Conservation (phyloP, 1,140 invertebrate species). For the Pseudomyrmex flavicornis region DNA sequence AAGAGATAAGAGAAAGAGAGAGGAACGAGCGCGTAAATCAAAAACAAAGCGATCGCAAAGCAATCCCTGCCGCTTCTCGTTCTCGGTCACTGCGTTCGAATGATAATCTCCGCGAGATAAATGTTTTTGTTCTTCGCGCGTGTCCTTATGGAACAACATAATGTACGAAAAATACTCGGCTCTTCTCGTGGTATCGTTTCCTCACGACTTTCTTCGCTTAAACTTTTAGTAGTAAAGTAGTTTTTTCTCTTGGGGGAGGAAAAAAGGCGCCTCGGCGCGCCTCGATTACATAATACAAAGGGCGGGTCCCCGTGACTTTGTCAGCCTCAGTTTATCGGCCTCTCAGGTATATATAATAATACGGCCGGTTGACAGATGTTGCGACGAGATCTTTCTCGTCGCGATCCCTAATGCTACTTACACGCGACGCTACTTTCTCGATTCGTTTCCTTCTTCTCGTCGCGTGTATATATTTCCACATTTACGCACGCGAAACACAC, state of each 20-base stretch:
- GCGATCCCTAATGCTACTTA: neutral
- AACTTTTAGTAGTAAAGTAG: too few relatives aligned
- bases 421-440: conserved; percentile 34
- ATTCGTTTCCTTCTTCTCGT: conserved; percentile 8
- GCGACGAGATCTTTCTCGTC: conserved; percentile 35
- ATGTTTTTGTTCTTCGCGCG: neutral
- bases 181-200: neutral
- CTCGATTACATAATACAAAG: conserved; percentile 71
- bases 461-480: neutral
- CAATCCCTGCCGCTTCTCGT: conserved; percentile 40
- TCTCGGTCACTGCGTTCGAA: conserved; percentile 61
- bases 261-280: conserved; percentile 52
- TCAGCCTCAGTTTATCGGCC: conserved; percentile 72
- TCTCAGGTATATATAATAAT: conserved; percentile 57
- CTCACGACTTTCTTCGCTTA: conserved; percentile 24
- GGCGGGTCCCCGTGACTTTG: conserved; percentile 57
- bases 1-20: neutral
- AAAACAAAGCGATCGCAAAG: conserved; percentile 30
- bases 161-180: conserved; percentile 28
- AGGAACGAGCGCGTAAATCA: conserved; percentile 16
- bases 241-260: conserved; percentile 17
- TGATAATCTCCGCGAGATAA: conserved; percentile 62
- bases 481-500: conserved; percentile 3
- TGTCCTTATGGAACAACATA: conserved; percentile 33
- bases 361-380: conserved; percentile 69